Conservation (phyloP, 2,888 invertebrate genomes). For the Xanthia icteritia region DNA sequence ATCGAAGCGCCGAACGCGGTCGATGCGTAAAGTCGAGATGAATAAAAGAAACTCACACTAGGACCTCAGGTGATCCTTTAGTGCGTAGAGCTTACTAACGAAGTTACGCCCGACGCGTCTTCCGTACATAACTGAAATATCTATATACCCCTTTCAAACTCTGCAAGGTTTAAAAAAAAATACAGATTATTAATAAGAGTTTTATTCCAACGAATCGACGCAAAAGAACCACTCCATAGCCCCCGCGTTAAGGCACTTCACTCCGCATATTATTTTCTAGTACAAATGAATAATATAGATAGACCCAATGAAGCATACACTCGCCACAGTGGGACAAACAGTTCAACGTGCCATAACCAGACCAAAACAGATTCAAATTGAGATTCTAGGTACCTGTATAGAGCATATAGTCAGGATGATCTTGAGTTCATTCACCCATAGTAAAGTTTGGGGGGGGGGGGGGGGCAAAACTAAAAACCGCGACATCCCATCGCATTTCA, state of each 20-base stretch:
- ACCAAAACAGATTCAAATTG: conserved; percentile 19
- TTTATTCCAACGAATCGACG: conserved; percentile 63
- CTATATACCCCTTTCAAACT: conserved; percentile 1
- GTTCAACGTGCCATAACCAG: conserved; percentile 43
- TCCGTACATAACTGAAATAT: conserved; percentile 29
- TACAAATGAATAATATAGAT: conserved; percentile 42
- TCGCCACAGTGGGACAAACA: conserved; percentile 16
- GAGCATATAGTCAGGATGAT: not conserved
- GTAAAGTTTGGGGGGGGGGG: too few relatives aligned
- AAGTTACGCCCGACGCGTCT: not conserved
- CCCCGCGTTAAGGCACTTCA: conserved; percentile 74
- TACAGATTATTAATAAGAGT: conserved; percentile 26
- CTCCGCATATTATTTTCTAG: conserved; percentile 62
- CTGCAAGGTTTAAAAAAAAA: not conserved
- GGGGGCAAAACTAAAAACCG: not conserved
- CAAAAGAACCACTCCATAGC: conserved; percentile 63
- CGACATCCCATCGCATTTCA: not conserved
- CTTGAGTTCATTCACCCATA: not conserved
- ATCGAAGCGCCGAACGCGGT: too few relatives aligned
- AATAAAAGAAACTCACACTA: too few relatives aligned
- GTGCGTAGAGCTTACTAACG: not conserved
- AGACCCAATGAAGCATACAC: conserved; percentile 25
- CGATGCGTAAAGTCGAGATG: too few relatives aligned
- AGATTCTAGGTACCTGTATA: conserved; percentile 29
- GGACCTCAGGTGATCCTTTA: not conserved